A percentile compares a stretch with the other conserved stretches of the same genome.
Conservation (phyloP, 2,797 vertebrate genomes). For the Ptychobarbus kaznakovi region DNA sequence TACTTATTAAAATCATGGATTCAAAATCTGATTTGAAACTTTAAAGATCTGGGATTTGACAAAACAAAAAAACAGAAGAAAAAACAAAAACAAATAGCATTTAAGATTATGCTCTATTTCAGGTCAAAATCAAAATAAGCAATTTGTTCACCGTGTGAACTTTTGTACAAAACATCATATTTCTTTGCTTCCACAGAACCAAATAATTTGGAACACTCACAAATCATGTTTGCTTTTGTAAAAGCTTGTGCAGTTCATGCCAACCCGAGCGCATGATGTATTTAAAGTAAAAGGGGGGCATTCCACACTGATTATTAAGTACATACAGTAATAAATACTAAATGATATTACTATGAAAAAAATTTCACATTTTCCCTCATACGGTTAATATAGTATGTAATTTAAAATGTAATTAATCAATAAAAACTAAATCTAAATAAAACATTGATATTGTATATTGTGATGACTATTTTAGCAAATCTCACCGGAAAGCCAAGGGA, state of each 20-base stretch:
- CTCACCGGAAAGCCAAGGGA: slow-evolving; percentile 77
- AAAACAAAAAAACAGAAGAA: background rate
- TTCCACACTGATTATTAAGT: background rate
- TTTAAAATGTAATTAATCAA: background rate
- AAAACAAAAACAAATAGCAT: background rate
- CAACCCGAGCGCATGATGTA: slow-evolving; percentile 7
- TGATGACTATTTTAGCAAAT: slow-evolving; percentile 23
- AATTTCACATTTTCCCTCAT: background rate
- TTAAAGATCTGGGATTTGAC: background rate
- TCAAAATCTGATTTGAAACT: background rate
- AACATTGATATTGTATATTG: background rate
- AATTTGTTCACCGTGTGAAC: background rate
- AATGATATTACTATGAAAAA: background rate
- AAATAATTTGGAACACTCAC: background rate
- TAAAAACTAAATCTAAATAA: background rate
- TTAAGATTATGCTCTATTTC: background rate
- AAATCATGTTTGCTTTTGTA: slow-evolving; percentile 25
- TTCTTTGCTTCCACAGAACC: slow-evolving; percentile 12
- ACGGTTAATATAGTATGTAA: background rate
- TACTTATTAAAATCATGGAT: too few relatives aligned
- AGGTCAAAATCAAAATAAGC: slow-evolving; percentile 9
- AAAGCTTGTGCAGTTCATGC: slow-evolving; percentile 14
- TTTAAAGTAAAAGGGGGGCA: background rate
- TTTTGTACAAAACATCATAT: slow-evolving; percentile 10
- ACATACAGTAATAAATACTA: background rate